phyloP scores from a whole-genome alignment of 1,140 invertebrate genomes.

The Pemphigus obesinymphae region DNA sequence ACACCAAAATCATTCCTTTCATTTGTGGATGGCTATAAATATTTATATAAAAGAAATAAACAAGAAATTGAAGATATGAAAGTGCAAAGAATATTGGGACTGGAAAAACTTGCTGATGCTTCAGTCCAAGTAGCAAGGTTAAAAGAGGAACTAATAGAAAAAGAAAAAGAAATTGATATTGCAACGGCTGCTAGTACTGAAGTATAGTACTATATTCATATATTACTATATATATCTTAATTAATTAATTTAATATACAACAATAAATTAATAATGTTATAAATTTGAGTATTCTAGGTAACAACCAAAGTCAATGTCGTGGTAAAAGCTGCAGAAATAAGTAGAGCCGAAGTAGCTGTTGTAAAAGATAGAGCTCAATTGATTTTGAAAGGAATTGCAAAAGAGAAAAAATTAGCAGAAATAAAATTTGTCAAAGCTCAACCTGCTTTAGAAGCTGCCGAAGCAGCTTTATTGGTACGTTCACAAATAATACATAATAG shows the following conservation, averaged over 20 bases:
- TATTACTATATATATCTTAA: too few relatives aligned
- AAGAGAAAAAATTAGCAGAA: conserved; percentile 88
- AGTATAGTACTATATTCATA: conserved; percentile 48
- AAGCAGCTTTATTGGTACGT: conserved; percentile 70
- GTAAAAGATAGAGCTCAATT: conserved; percentile 92
- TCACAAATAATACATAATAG: not conserved
- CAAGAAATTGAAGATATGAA: conserved; percentile 84
- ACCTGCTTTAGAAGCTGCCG: conserved; percentile 88
- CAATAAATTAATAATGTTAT: too few relatives aligned
- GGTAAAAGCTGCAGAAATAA: conserved; percentile 90
- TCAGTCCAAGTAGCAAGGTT: conserved; percentile 84
- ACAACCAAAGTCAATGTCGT: conserved; percentile 81
- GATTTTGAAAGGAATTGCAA: conserved; percentile 82
- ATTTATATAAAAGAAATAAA: conserved; percentile 82
- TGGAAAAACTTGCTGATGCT: conserved; percentile 89
- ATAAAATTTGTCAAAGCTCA: conserved; percentile 84
- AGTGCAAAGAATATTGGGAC: conserved; percentile 81
- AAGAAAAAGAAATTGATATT: conserved; percentile 85
- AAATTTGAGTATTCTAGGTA: conserved; percentile 53
- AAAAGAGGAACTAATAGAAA: conserved; percentile 85
- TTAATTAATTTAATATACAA: too few relatives aligned
- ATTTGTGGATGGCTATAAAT: conserved; percentile 92
- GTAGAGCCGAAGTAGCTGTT: conserved; percentile 78
- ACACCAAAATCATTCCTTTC: conserved; percentile 97
- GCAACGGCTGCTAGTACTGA: conserved; percentile 84